These are phyloP conservation scores for Brachirus orientalis DNA, from an alignment of 2,113 vertebrate species.

Conservation along the genomic window DNA sequence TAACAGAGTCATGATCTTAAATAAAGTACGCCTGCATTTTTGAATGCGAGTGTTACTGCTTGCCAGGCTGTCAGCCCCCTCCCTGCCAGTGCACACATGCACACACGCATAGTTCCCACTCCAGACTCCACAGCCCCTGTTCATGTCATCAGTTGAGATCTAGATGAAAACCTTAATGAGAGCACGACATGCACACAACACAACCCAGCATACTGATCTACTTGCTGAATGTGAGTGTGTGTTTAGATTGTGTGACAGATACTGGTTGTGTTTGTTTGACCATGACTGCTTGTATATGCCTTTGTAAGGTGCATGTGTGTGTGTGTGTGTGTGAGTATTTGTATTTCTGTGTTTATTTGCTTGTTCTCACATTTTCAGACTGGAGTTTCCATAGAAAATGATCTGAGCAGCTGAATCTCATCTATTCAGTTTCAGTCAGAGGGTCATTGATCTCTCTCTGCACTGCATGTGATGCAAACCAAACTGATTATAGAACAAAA, in stretches of 20 bases:
- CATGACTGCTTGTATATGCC: not conserved
- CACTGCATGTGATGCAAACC: slow-evolving; percentile 12
- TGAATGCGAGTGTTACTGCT: slow-evolving; percentile 29
- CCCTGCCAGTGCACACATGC: not conserved
- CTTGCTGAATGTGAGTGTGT: slow-evolving; percentile 38
- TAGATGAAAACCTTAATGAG: slow-evolving; percentile 67
- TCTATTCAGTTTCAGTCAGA: not conserved
- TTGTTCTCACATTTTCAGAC: too few relatives aligned
- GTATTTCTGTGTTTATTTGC: too few relatives aligned
- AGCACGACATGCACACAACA: slow-evolving; percentile 32
- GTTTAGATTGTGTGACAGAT: not conserved
- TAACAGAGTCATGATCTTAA: not conserved
- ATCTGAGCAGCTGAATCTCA: slow-evolving; percentile 25
- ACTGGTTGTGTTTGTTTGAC: not conserved
- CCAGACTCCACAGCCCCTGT: not conserved
- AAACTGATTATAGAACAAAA: not conserved
- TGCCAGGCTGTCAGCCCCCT: slow-evolving; percentile 11
- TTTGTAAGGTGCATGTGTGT: not conserved
- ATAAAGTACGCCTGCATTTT: not conserved
- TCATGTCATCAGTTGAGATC: slow-evolving; percentile 52
- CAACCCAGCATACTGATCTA: slow-evolving; percentile 48
- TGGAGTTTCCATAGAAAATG: not conserved
- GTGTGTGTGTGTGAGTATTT: slow-evolving; percentile 20
- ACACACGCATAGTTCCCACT: not conserved
- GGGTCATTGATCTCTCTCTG: slow-evolving; percentile 16